Conservation (phyloP, 2,888 invertebrate genomes). For the Caradrina kadenii region DNA sequence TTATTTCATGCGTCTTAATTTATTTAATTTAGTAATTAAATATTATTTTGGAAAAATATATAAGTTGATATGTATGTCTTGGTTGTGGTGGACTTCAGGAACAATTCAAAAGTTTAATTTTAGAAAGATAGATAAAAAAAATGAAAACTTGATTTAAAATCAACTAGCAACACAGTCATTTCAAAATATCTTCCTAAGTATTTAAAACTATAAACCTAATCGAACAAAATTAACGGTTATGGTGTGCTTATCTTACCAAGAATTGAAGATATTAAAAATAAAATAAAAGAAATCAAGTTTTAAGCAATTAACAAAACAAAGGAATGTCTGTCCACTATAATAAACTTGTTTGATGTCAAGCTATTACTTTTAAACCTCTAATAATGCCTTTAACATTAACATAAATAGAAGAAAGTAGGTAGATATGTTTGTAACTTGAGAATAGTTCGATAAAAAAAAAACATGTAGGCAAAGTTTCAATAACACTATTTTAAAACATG, state of each 20-base stretch:
- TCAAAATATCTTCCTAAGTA: too few species aligned
- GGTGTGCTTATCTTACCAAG: neutral
- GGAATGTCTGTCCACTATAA: slow-evolving; percentile 36
- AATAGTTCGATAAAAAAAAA: neutral
- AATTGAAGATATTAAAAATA: neutral
- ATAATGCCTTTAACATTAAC: slow-evolving; percentile 39
- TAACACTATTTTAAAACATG: neutral
- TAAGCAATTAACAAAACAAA: slow-evolving; percentile 49
- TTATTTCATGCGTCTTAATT: too few species aligned
- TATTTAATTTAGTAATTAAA: too few species aligned
- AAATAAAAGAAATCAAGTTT: slow-evolving; percentile 44
- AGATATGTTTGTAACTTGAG: slow-evolving; percentile 12
- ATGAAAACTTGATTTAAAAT: neutral
- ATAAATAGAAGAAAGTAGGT: slow-evolving; percentile 38
- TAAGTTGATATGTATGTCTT: too few species aligned
- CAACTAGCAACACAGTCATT: slow-evolving; percentile 5
- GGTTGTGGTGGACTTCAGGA: too few species aligned
- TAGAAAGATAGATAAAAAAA: too few species aligned
- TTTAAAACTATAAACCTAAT: slow-evolving; percentile 1
- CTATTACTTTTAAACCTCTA: slow-evolving; percentile 2
- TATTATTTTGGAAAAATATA: too few species aligned
- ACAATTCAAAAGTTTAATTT: neutral
- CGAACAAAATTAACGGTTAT: neutral
- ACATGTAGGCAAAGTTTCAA: neutral
- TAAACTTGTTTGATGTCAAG: slow-evolving; percentile 45